Base-by-base conservation (phyloP, 2,113 vertebrate species). In the Corythoichthys haematopterus region DNA sequence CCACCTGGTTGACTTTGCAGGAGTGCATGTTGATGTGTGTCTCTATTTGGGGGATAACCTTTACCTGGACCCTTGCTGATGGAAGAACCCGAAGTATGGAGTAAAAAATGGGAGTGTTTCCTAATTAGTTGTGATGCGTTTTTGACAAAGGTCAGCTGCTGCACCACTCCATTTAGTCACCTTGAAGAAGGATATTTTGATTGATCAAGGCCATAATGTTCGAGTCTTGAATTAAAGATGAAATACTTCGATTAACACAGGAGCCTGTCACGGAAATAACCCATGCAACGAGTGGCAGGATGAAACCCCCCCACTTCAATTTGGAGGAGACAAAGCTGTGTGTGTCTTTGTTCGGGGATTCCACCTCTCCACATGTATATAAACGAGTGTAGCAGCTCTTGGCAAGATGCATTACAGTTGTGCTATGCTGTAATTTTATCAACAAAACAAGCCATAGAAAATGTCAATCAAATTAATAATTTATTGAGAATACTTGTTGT, bases 1-100 rank as follows among this genome's bases (percentile, higher is more conserved):
- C 85, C 86, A 87, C 85, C 88, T 89, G 87, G 82, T 84, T 86
- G 80, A 83, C 82, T 83, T 77, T 85, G 70, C 84, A 70, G 77
- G 68, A 79, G 71, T 52, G 69, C 51, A 58, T 70, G 64, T 71
- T n/a, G 62, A 36, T 12, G 46, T 51, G n/a, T 38, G 40, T 66
- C 36, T 45, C 33, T 65, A 28, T 46, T 5, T 59, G 20, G 12
- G 45, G 10, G 35, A 37, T 69, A 78, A 69, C 77, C 69, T 75
- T 85, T 78, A 80, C 73, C 79, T 82, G 76, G 70, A 71, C 82
- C 63, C 7, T 2, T 10, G 61, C 48, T 58, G 55, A 80, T 33
- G 55, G 66, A 78, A 65, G 57, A 76, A 75, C 60, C 50, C 13
- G 51, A 15, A 53, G 36, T 1, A 13, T 15, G 43, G 51, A 68